phyloP scores from a whole-genome alignment of 1,140 invertebrate species.

The Triops cancriformis region DNA sequence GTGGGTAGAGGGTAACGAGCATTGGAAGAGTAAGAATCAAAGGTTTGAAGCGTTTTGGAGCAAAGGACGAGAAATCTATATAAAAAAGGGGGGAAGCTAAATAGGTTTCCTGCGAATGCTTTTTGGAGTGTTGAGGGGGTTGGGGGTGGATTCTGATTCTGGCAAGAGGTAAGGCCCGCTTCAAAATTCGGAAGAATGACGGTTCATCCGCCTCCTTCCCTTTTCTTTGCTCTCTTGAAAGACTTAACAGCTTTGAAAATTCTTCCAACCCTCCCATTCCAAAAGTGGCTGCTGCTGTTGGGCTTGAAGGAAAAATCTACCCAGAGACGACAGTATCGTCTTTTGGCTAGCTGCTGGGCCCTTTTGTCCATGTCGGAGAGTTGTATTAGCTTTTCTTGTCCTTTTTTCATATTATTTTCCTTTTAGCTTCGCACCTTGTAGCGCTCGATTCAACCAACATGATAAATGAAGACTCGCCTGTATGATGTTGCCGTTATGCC shows the following conservation, averaged over 20 bases:
- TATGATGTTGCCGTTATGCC: constrained; percentile 3
- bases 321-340: neutral
- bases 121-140: neutral
- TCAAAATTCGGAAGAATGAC: neutral
- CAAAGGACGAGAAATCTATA: neutral
- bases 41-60: neutral
- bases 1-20: neutral
- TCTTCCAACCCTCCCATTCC: constrained; percentile 1
- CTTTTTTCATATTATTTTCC: neutral
- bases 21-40: neutral
- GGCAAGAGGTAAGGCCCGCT: neutral
- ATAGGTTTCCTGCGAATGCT: neutral
- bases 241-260: constrained; percentile 7
- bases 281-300: constrained; percentile 2
- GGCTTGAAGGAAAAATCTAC: neutral
- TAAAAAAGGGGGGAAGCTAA: neutral
- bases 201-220: neutral
- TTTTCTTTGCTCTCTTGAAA: constrained; percentile 1
- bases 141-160: neutral
- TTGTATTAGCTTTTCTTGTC: neutral
- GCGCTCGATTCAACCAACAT: neutral
- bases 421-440: constrained; percentile 1
- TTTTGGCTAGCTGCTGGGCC: constrained; percentile 1
- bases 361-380: neutral
- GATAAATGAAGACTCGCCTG: neutral